Evolutionary conservation across 2,113 vertebrate genomes (phyloP).

Genomic region (Phainopepla nitens): DNA sequence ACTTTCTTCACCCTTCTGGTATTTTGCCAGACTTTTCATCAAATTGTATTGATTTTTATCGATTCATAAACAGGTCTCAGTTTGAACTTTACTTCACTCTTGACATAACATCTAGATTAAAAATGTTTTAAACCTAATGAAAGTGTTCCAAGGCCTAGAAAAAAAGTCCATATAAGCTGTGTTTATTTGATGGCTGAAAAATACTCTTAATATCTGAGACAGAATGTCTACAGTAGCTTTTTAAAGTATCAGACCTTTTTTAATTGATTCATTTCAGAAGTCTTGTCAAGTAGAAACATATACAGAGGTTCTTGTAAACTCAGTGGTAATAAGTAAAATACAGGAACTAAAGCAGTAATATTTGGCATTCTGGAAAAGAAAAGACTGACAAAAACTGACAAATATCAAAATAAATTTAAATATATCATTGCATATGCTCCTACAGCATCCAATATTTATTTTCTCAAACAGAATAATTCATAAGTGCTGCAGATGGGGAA

Average conservation of each 20-base stretch:
- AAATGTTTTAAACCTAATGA: neutral
- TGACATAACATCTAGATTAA: neutral
- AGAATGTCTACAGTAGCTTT: neutral
- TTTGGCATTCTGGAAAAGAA: neutral
- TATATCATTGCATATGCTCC: neutral
- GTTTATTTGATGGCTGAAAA: neutral
- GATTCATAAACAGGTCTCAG: neutral
- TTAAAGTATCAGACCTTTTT: neutral
- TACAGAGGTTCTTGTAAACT: constrained; percentile 6
- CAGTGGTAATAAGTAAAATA: neutral
- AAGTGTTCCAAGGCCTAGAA: neutral
- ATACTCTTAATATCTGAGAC: neutral
- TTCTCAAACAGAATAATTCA: neutral
- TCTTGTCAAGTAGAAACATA: neutral
- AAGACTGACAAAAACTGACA: neutral
- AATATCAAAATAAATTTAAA: neutral
- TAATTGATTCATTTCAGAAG: neutral
- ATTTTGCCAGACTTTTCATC: neutral
- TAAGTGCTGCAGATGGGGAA: neutral
- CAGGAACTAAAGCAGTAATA: neutral
- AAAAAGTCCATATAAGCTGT: neutral
- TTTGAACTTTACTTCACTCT: neutral
- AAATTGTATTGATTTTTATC: neutral
- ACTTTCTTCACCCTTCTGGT: neutral
- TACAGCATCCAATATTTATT: neutral